Evolutionary conservation across 2,113 vertebrate species (phyloP), one percentile per base, ranked within the genome.

Genomic region (Tyrannus savana): DNA sequence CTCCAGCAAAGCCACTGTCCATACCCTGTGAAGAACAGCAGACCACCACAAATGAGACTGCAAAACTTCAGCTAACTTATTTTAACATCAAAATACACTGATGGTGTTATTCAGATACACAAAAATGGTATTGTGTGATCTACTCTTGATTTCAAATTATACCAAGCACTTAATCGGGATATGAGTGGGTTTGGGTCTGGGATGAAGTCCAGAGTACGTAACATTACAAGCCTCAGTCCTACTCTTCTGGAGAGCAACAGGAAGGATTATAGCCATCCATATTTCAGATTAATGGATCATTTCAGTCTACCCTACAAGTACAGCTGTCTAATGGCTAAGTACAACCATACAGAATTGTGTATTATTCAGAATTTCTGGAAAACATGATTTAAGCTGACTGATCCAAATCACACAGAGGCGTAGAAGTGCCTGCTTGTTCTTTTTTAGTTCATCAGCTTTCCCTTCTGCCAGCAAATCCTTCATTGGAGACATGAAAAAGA

Each of bases 1-100:
- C 99, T 33, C 98, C 99, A 41, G 98, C 99, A 97, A 99, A 99
- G 84, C 99, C 99, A 39, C 99, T 99, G 92, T 99, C 99, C 99
- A 99, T 99, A 35, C 99, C 99, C 99, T 99, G 87, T 41, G 68
- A 69, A 91, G 27, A 69, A 31, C 10, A 75, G 22, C 41, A 74
- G 14, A 41, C 41, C 12, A 71, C 33, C 44, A 50, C 28, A 64
- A 59, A 11, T 5, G 4, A 62, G 39, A 17, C 27, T 37, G 14
- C 23, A 71, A 21, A 93, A 59, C 0, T 4, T 78, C 21, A 71
- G 37, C 25, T 42, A 14, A 35, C 30, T 76, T 71, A 64, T 5
- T 83, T 60, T 60, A 74, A 59, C 14, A 35, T 56, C 58, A 67
- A 30, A 68, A 58, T 55, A 50, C 4, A 30, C 12, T 8, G 21